Evolutionary conservation across 92 coral and sea anemone species (phyloP).

Genomic region (Virgularia gustaviana): DNA sequence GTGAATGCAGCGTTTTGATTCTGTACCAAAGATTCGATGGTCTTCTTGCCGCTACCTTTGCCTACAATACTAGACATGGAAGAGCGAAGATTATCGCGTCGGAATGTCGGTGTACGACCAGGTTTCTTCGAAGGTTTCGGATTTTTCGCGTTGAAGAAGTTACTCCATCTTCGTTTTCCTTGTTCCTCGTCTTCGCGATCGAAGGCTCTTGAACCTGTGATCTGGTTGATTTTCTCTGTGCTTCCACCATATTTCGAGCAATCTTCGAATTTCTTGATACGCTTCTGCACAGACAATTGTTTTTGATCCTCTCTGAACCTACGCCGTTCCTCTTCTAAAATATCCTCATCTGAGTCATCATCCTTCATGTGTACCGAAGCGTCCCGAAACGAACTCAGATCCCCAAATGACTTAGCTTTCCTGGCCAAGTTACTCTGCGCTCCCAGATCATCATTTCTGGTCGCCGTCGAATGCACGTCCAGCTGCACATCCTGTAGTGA

Average conservation of each 20-base stretch:
- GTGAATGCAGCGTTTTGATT: neutral
- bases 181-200: slow-evolving; percentile 30
- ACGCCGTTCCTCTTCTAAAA: slow-evolving; percentile 2
- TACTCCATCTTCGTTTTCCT: slow-evolving; percentile 24
- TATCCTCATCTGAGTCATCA: slow-evolving; percentile 6
- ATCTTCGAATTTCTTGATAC: slow-evolving; percentile 27
- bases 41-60: slow-evolving; percentile 3
- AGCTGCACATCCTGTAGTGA: slow-evolving; percentile 32
- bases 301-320: slow-evolving; percentile 26
- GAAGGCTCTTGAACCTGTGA: neutral
- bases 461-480: neutral
- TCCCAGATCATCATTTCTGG: neutral
- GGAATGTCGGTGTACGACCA: slow-evolving; percentile 30
- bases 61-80: slow-evolving; percentile 13
- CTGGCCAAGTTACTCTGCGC: slow-evolving; percentile 3
- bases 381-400: slow-evolving; percentile 16
- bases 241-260: slow-evolving; percentile 7
- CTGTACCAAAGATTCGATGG: slow-evolving; percentile 2
- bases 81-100: slow-evolving; percentile 18
- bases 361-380: neutral
- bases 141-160: slow-evolving; percentile 12
- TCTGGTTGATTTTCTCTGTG: slow-evolving; percentile 12
- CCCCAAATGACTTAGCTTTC: slow-evolving; percentile 30
- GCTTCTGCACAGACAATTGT: slow-evolving; percentile 1
- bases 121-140: slow-evolving; percentile 19